Evolutionary conservation across 1,140 invertebrate genomes (phyloP), one percentile per base, ranked within the genome.

Genomic region (Drosophila sucinea): DNA sequence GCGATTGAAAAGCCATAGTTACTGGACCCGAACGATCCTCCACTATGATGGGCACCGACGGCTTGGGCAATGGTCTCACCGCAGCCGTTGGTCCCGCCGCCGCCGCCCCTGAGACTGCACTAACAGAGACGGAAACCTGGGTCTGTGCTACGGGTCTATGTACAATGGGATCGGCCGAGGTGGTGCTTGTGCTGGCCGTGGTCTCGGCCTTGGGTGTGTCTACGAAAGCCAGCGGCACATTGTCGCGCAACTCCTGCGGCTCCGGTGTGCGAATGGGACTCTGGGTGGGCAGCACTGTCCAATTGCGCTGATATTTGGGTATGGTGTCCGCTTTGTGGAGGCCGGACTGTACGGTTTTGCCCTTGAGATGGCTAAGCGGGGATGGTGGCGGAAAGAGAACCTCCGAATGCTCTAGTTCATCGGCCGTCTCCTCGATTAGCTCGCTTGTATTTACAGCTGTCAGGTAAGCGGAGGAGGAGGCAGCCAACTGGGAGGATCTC

Each of bases 231-330:
- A 92, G 79, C 27, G 91, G 91, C 1, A 92, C 70, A 68, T 92
- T 92, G 41, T 92, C 91, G 70, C 83, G 90, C 61, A 92, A 57
- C 75, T 92, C 91, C 54, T 75, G 90, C 8, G 91, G 91, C 51
- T 94, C 93, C 66, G 93, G 93, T 5, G 93, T 93, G 73, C 93
- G 92, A 32, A 92, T 91, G 71, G 91, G 87, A 66, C 92, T 92
- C 83, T 94, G 93, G 60, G 93, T 93, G 65, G 93, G 93, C 68
- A 94, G 89, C 71, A 93, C 91, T 72, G 94, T 94, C 82, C 94
- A 93, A 82, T 94, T 93, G 92, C 93, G 93, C 86, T 95, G 94
- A 90, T 95, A 95, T 66, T 93, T 90, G 30, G 94, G 94, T 80
- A 94, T 94, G 81, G 91, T 92, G 54, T 94, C 93, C 17, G 94